Conservation (phyloP, 1,140 invertebrate species). For the Sitobion miscanthi region DNA sequence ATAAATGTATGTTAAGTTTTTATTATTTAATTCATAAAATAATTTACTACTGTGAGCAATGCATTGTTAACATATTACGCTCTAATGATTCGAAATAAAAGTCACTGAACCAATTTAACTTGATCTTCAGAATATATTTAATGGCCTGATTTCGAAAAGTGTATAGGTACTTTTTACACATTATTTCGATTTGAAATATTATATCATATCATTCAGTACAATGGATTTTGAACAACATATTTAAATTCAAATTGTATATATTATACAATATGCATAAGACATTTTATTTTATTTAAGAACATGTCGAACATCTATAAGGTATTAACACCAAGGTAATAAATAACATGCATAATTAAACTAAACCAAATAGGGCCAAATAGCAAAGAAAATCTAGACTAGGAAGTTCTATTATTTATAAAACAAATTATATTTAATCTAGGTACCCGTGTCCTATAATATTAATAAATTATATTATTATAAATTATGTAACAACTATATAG, state of each 20-base stretch:
- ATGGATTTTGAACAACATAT: background rate
- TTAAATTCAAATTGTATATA: background rate
- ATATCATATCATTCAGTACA: background rate
- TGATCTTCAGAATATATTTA: background rate
- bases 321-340: background rate
- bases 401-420: background rate
- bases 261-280: background rate
- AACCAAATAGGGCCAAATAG: background rate
- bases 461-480: no score
- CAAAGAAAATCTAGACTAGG: background rate
- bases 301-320: no score
- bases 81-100: slow-evolving; percentile 26
- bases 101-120: slow-evolving; percentile 29
- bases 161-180: background rate
- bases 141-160: background rate
- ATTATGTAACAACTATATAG: no score
- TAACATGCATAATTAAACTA: background rate
- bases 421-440: background rate
- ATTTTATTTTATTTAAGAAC: background rate
- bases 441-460: background rate
- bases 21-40: background rate
- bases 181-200: background rate
- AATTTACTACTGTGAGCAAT: background rate
- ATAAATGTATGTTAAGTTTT: background rate
- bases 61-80: background rate